Evolutionary conservation across 2,888 invertebrate species (phyloP), one percentile per base, ranked within the genome.

Genomic region (Eupithecia insigniata): DNA sequence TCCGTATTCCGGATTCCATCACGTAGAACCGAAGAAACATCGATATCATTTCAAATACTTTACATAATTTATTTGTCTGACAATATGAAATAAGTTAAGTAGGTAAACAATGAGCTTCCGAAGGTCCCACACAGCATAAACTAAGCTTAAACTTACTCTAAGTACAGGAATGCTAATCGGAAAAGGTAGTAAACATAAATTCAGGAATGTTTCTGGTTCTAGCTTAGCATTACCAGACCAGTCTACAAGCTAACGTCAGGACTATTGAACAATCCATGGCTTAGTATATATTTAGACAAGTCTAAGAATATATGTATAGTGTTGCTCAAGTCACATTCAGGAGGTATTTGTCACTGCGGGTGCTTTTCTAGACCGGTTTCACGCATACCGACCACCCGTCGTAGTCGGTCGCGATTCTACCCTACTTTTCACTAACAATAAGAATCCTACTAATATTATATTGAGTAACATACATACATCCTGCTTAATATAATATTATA

Each of bases 331-430:
- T n/a, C 30, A 71, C 73, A 75, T 78, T 73, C 70, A 73, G 75
- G 71, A 72, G 78, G 74, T 74, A 77, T 76, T 60, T n/a, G n/a
- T n/a, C 51, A 71, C 72, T 73, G 67, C 75, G 76, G 70, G 72
- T 74, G 76, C 75, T 74, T 74, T 75, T 71, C 66, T 66, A 73
- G 80, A 86, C 86, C 85, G 86, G 86, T 86, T 86, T 69, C 79
- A 73, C 81, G 79, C 85, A 85, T 86, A 83, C 84, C 85, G 79
- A 80, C 79, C 78, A 70, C 72, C 71, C 65, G 74, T 74, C 75
- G 62, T 65, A 62, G 64, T 65, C 14, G 14, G 14, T 58, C 18
- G 26, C 26, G 18, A 30, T 60, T 32, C 22, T 2, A 60, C 1
- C 6, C 39, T 43, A 43, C 39, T 43, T 43, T 43, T 18, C 39